phyloP scores from a whole-genome alignment of 2,888 invertebrate genomes.

The Byasa hedistus region DNA sequence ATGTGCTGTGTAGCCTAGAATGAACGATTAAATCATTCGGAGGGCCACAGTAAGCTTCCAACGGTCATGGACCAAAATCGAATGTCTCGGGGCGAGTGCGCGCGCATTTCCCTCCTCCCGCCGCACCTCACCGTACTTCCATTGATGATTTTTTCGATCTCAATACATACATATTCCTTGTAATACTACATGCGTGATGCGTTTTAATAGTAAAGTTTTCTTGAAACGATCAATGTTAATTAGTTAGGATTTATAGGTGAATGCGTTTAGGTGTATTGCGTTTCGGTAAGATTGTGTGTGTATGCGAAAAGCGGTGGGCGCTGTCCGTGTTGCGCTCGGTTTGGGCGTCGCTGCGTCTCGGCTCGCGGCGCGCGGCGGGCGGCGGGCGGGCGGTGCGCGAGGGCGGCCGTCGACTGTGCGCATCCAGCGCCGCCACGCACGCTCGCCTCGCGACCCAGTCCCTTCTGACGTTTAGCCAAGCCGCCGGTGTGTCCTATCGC shows the following conservation, averaged over 20 bases:
- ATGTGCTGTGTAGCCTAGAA: conserved; percentile 61
- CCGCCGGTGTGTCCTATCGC: conserved; percentile 65
- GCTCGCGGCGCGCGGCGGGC: conserved; percentile 66
- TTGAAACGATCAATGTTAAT: not conserved
- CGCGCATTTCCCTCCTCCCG: conserved; percentile 65
- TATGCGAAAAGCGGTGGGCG: conserved; percentile 44
- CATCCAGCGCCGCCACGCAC: conserved; percentile 67
- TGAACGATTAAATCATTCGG: conserved; percentile 76
- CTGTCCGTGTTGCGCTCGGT: conserved; percentile 68
- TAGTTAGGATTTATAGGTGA: not conserved
- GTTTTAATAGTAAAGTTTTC: not conserved
- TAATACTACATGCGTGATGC: conserved; percentile 2
- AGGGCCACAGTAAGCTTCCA: conserved; percentile 75
- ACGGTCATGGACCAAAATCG: conserved; percentile 81
- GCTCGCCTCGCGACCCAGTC: conserved; percentile 74
- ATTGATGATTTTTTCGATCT: conserved; percentile 77
- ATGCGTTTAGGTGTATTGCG: not conserved
- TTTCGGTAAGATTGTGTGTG: conserved; percentile 12
- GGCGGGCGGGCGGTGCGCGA: conserved; percentile 52
- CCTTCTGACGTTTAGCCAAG: conserved; percentile 73
- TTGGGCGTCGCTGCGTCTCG: conserved; percentile 79
- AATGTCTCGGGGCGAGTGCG: conserved; percentile 75
- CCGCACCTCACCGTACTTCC: conserved; percentile 67
- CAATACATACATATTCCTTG: conserved; percentile 42
- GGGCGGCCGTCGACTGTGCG: conserved; percentile 65